Conservation (phyloP, 2,797 vertebrate genomes). For the Tokudaia tokunoshimensis region DNA sequence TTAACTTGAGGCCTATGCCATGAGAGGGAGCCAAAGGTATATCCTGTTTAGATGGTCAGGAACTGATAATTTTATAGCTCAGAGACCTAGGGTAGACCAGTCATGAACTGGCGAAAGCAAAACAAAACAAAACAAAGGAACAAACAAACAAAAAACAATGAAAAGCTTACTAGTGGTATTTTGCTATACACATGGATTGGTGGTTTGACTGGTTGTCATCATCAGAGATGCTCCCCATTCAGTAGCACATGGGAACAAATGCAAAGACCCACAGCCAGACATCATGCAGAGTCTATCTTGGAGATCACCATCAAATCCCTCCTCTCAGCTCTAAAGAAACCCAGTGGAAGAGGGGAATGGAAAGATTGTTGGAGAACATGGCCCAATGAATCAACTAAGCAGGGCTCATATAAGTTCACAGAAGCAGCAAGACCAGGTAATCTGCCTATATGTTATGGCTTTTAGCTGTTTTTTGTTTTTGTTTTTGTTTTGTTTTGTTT, state of each 20-base stretch:
- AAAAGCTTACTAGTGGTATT: not conserved
- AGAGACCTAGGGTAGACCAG: not conserved
- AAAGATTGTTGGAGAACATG: not conserved
- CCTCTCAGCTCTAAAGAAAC: not conserved
- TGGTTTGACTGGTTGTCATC: not conserved
- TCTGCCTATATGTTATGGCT: not conserved
- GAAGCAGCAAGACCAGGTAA: not conserved
- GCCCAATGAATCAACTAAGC: not conserved
- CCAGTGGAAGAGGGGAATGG: not conserved
- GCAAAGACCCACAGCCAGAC: not conserved
- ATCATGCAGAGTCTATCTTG: not conserved
- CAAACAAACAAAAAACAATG: not conserved
- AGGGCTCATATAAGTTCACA: not conserved
- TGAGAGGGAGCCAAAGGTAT: not conserved
- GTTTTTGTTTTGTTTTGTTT: not conserved
- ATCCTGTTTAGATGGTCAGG: too few species aligned
- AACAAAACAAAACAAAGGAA: not conserved
- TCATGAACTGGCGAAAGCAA: not conserved
- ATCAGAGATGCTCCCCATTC: not conserved
- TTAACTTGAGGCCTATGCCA: not conserved
- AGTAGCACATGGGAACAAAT: not conserved
- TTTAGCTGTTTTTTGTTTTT: too few species aligned
- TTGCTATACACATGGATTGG: not conserved
- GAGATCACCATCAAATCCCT: not conserved
- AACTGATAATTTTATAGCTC: not conserved